phyloP scores from a whole-genome alignment of 2,888 invertebrate genomes.

The Himalopsyche tibetana region DNA sequence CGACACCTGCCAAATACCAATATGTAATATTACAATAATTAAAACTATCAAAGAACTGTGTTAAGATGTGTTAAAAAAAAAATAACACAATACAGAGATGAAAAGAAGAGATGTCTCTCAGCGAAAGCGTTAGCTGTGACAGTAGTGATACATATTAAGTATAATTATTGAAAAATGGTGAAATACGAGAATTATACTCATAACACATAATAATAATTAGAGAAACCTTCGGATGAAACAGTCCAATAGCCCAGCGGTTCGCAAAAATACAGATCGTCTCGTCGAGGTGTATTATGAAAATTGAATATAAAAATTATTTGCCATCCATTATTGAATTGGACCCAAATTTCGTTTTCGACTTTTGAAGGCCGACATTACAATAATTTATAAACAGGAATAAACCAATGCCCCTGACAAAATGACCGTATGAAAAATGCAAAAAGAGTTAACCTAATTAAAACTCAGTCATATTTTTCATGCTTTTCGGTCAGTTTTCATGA shows the following conservation, averaged over 20 bases:
- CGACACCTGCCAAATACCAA: conserved; percentile 53
- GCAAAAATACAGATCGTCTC: background rate
- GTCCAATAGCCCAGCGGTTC: conserved; percentile 31
- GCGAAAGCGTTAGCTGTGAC: conserved; percentile 68
- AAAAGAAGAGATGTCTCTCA: conserved; percentile 72
- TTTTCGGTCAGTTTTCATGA: background rate
- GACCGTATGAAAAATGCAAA: too few species aligned
- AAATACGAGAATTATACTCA: conserved; percentile 68
- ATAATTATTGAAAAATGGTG: conserved; percentile 27
- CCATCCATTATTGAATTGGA: too few species aligned
- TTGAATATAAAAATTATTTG: too few species aligned
- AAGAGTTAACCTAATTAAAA: background rate
- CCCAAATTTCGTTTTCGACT: too few species aligned
- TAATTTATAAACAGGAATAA: too few species aligned
- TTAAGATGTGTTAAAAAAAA: conserved; percentile 53
- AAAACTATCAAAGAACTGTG: conserved; percentile 44
- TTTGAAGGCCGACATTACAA: too few species aligned
- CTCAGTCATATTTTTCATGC: background rate
- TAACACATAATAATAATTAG: conserved; percentile 69
- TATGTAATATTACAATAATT: conserved; percentile 50
- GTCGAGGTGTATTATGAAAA: too few species aligned
- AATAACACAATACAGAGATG: conserved; percentile 61
- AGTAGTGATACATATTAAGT: conserved; percentile 37
- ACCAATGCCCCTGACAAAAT: too few species aligned
- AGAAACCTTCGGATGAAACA: conserved; percentile 7